Evolutionary conservation across 2,888 invertebrate species (phyloP).

Genomic region (Brenthis daphne): DNA sequence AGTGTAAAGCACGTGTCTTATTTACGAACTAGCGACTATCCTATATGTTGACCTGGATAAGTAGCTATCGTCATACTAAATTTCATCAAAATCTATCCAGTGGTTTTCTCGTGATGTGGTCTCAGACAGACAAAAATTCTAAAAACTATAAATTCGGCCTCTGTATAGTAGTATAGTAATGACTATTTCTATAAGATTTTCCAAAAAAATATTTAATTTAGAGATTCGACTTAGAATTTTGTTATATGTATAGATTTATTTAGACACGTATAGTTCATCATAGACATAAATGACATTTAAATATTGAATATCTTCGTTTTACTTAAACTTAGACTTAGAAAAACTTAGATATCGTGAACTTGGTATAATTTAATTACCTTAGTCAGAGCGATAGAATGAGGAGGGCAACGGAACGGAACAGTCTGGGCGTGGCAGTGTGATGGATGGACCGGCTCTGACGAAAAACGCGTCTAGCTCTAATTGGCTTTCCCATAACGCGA

Average conservation of each 20-base stretch:
- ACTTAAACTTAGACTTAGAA: background rate
- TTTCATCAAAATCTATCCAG: no score
- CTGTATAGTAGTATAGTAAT: no score
- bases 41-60: no score
- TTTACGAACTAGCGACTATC: background rate
- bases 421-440: constrained; percentile 66
- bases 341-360: constrained; percentile 6
- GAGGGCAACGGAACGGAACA: constrained; percentile 44
- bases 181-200: no score
- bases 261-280: no score
- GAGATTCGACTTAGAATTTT: no score
- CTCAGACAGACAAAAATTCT: no score
- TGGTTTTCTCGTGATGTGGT: no score
- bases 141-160: no score
- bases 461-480: constrained; percentile 68
- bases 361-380: constrained; percentile 39
- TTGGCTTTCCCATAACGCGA: constrained; percentile 69
- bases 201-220: no score
- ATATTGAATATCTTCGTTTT: background rate
- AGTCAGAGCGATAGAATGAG: constrained; percentile 34
- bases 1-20: background rate
- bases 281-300: background rate
- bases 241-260: no score
- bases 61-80: no score
- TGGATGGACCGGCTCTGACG: constrained; percentile 68